Conservation (phyloP, 2,113 vertebrate species). For the Oreochromis tanganicae region DNA sequence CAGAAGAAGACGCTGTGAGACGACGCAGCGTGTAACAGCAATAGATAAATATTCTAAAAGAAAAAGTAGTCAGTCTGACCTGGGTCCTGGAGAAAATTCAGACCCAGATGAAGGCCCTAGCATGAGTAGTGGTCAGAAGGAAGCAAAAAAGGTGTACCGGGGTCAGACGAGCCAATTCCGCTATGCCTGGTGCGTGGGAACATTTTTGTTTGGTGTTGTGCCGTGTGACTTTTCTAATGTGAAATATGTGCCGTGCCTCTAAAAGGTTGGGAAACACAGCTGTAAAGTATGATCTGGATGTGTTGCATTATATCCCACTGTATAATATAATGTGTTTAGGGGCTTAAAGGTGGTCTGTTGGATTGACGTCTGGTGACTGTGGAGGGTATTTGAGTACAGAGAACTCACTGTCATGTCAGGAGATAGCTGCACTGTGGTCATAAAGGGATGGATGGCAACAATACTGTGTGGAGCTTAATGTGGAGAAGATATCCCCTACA, state of each 20-base stretch:
- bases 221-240: background rate
- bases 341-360: background rate
- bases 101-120: background rate
- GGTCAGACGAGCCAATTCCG: fast-evolving
- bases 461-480: background rate
- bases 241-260: background rate
- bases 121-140: background rate
- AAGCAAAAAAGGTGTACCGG: background rate
- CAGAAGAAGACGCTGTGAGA: background rate
- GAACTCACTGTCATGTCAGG: background rate
- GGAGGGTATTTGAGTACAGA: background rate
- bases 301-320: background rate
- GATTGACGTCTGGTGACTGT: background rate
- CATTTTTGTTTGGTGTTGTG: fast-evolving
- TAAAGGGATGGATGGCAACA: background rate
- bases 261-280: background rate
- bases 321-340: background rate
- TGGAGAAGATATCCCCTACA: fast-evolving
- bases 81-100: background rate
- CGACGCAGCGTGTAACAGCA: background rate
- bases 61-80: background rate
- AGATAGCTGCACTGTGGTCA: background rate
- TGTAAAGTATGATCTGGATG: background rate
- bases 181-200: fast-evolving
- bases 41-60: background rate